phyloP scores from a whole-genome alignment of 2,113 vertebrate genomes.

The Pteropus alecto region DNA sequence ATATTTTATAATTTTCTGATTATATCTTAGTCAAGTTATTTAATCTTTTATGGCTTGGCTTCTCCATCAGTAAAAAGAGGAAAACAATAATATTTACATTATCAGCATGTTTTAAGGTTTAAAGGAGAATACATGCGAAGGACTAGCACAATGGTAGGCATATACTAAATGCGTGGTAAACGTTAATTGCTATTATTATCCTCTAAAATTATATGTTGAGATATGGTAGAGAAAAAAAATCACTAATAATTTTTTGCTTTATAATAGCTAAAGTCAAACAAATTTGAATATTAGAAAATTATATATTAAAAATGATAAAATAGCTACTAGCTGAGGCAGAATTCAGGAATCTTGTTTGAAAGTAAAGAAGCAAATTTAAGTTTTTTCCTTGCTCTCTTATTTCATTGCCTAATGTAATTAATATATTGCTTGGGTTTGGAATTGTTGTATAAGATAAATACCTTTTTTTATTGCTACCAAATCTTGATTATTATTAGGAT shows the following conservation, averaged over 20 bases:
- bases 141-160: too few species aligned
- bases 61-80: not conserved
- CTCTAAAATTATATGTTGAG: not conserved
- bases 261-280: conserved; percentile 7
- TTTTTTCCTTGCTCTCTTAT: not conserved
- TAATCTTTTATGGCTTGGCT: not conserved
- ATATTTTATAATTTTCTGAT: not conserved
- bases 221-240: not conserved
- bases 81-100: not conserved
- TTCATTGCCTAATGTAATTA: not conserved
- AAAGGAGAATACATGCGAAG: not conserved
- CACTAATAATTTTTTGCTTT: not conserved
- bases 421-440: not conserved
- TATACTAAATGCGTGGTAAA: not conserved
- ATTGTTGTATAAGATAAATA: not conserved
- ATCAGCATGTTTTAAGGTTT: not conserved
- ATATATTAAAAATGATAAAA: not conserved
- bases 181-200: not conserved
- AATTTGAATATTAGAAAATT: conserved; percentile 27
- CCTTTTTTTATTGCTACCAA: not conserved
- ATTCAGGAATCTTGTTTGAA: conserved; percentile 25
- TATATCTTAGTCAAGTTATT: not conserved
- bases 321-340: not conserved
- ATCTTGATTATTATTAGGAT: not conserved
- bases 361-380: not conserved